Percentiles rank a stretch among this genome's conserved stretches.
Conservation (phyloP, 2,113 vertebrate genomes). For the Saiga tatarica region DNA sequence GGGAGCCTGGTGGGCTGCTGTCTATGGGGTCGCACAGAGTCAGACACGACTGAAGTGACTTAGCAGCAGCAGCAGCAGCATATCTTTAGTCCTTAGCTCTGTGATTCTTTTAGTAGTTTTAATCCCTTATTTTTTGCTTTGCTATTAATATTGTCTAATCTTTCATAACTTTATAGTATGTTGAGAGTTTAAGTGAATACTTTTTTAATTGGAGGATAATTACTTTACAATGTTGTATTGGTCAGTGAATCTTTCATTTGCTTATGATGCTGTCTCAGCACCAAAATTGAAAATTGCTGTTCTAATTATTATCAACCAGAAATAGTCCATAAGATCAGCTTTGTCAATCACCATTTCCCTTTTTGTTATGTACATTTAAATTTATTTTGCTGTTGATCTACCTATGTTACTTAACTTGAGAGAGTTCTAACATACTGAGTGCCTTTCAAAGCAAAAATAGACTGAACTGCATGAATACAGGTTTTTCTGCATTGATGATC, state of each 20-base stretch:
- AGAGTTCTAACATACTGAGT: not conserved
- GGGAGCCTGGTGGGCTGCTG: too few relatives aligned
- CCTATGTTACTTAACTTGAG: not conserved
- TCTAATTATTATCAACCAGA: constrained; percentile 17
- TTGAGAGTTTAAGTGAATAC: not conserved
- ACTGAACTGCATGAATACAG: not conserved
- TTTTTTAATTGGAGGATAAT: not conserved
- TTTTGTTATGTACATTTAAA: not conserved
- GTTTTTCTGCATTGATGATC: not conserved
- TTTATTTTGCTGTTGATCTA: not conserved
- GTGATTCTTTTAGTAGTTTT: constrained; percentile 8
- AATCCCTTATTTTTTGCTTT: constrained; percentile 28
- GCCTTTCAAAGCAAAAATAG: not conserved
- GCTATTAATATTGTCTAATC: not conserved
- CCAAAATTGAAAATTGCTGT: not conserved
- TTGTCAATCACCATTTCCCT: not conserved
- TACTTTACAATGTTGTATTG: not conserved
- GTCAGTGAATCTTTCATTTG: not conserved
- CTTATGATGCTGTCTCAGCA: not conserved
- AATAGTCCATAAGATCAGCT: not conserved
- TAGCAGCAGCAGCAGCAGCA: too few relatives aligned
- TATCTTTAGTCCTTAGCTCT: not conserved
- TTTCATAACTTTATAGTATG: not conserved
- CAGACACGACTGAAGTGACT: too few relatives aligned
- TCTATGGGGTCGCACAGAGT: too few relatives aligned